Base-by-base conservation (phyloP, 2,888 invertebrate genomes). In the Fabriciana adippe region DNA sequence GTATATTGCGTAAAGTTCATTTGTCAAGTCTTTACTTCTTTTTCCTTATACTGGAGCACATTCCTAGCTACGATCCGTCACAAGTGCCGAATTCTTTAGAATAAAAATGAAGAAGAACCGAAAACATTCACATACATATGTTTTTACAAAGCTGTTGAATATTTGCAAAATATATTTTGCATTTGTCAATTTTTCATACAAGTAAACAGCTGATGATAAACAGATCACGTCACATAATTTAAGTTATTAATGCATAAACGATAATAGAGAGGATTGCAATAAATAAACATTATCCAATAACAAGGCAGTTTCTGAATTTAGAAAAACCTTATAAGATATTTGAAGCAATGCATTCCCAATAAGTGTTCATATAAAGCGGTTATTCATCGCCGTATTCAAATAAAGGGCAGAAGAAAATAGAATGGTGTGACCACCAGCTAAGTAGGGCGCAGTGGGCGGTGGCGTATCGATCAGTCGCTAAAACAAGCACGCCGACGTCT, bases 381-480 rank as follows among this genome's bases (percentile, higher is more conserved):
- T 66, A 61, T 66, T 82, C 78, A 82, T 78, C 68, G 72, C 57
- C 57, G 72, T 82, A 82, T 81, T 81, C 77, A 80, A 86, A 84
- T 83, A 82, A 79, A 82, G 76, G 78, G 76, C 75, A 79, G 80
- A 84, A 84, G 79, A 83, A 85, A 85, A 86, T 85, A 82, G 79
- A 84, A 81, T 83, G 81, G 83, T 85, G 82, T 86, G 83, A 82
- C 82, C 80, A 83, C 78, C 76, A 80, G 79, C 77, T 78, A 91
- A 90, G 85, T 89, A 88, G 90, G 89, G 84, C 89, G 85, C 83
- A 80, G 84, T 86, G 80, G 82, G 84, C 78, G 79, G 84, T 41
- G 76, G 79, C 78, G 78, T 92, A 92, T 92, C 88, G 92, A 92
- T 90, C 88, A 90, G 86, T 66, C 74, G 82, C 86, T 90, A 88